Evolutionary conservation across 1,140 invertebrate species (phyloP).

Genomic region (Propsilocerus akamusi): DNA sequence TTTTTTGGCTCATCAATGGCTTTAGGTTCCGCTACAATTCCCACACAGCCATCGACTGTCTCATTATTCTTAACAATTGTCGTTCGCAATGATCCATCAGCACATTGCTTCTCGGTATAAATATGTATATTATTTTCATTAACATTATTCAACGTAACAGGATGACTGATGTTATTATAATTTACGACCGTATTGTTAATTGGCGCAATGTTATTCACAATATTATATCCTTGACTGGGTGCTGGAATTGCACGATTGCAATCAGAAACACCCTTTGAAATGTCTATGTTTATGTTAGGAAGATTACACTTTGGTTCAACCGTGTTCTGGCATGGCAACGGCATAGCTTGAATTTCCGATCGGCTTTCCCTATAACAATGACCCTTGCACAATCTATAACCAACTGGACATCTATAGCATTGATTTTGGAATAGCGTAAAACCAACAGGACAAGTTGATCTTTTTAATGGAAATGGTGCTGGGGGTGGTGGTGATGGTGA

Average conservation of each 20-base stretch:
- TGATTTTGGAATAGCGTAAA: neutral
- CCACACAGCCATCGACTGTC: neutral
- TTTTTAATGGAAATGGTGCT: neutral
- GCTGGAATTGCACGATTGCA: neutral
- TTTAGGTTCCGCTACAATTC: neutral
- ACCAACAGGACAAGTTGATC: neutral
- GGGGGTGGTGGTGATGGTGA: neutral
- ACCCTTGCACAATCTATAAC: neutral
- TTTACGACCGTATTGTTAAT: neutral
- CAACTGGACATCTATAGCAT: neutral
- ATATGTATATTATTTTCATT: neutral
- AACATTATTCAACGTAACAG: neutral
- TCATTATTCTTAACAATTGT: neutral
- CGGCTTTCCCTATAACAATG: too few species aligned
- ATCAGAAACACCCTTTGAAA: neutral
- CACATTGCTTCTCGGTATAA: neutral
- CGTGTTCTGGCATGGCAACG: too few species aligned
- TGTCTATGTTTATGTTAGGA: neutral
- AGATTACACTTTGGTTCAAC: neutral
- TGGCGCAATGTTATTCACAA: neutral
- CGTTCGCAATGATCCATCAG: neutral
- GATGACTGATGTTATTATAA: neutral
- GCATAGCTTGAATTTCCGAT: too few species aligned
- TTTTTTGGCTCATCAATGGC: neutral
- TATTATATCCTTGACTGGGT: neutral